A percentile compares a stretch with the other conserved stretches of the same genome.
These are phyloP conservation scores for Riparia riparia DNA, from an alignment of 2,113 vertebrate genomes.

Conservation along the genomic window DNA sequence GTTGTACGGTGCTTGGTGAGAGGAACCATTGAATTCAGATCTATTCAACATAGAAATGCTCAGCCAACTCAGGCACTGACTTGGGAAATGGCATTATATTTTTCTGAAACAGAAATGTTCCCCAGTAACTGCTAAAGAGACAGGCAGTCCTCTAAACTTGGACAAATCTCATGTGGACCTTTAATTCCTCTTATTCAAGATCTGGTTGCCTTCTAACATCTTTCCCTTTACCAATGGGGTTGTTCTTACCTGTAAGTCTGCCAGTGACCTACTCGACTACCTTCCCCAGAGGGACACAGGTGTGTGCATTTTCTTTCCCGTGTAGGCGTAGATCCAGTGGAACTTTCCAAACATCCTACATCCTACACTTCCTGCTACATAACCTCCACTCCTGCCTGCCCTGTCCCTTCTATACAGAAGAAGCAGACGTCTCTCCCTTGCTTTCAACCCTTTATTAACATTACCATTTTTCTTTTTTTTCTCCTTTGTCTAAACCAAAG, in stretches of 20 bases:
- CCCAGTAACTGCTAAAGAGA: not conserved
- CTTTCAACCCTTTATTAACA: not conserved
- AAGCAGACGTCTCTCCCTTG: not conserved
- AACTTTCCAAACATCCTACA: not conserved
- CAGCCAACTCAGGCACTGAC: not conserved
- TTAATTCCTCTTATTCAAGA: not conserved
- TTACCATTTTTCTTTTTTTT: not conserved
- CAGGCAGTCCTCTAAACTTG: not conserved
- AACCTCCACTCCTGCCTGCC: not conserved
- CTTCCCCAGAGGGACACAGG: not conserved
- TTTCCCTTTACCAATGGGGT: not conserved
- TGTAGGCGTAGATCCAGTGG: not conserved
- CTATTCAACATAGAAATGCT: not conserved
- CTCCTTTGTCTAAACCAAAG: not conserved
- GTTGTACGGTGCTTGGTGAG: fast-evolving
- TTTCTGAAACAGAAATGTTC: not conserved
- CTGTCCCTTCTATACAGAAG: not conserved
- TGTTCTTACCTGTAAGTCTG: not conserved
- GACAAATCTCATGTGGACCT: not conserved
- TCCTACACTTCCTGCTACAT: not conserved
- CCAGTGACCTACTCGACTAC: not conserved
- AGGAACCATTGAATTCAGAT: not conserved
- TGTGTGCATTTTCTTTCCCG: not conserved
- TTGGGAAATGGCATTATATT: not conserved
- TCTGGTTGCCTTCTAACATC: not conserved